phyloP scores from a whole-genome alignment of 1,140 invertebrate genomes.

The Sinella curviseta region DNA sequence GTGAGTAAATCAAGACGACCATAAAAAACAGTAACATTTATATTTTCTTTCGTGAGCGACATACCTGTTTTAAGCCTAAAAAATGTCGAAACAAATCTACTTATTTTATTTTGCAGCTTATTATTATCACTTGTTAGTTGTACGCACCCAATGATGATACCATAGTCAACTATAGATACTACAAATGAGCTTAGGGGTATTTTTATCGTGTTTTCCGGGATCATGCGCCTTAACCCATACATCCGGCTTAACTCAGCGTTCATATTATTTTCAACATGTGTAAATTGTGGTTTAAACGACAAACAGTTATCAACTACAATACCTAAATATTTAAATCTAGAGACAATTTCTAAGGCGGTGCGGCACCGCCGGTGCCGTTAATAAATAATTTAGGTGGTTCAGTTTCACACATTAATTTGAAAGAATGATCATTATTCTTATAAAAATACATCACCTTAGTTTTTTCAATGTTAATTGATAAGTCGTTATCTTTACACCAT shows the following conservation, averaged over 20 bases:
- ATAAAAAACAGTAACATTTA: too few species aligned
- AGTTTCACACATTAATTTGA: not conserved
- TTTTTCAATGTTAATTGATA: slow-evolving; percentile 26
- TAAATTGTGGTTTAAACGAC: too few species aligned
- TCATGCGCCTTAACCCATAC: too few species aligned
- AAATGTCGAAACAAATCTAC: too few species aligned
- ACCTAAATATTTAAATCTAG: not conserved
- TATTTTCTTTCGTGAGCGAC: too few species aligned
- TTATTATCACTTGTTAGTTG: not conserved
- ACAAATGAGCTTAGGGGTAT: not conserved
- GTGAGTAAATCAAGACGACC: too few species aligned
- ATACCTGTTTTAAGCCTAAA: too few species aligned
- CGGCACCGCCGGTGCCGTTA: not conserved
- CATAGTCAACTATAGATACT: not conserved
- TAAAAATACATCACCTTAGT: slow-evolving; percentile 25
- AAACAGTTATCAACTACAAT: not conserved
- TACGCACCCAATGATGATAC: not conserved
- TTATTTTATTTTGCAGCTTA: not conserved
- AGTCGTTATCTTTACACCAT: not conserved
- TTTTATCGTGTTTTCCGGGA: not conserved
- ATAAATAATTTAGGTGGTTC: not conserved
- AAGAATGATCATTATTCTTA: not conserved
- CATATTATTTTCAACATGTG: not conserved
- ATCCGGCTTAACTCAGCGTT: not conserved
- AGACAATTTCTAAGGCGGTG: not conserved